Evolutionary conservation across 2,113 vertebrate species (phyloP).

Genomic region (Pica pica): DNA sequence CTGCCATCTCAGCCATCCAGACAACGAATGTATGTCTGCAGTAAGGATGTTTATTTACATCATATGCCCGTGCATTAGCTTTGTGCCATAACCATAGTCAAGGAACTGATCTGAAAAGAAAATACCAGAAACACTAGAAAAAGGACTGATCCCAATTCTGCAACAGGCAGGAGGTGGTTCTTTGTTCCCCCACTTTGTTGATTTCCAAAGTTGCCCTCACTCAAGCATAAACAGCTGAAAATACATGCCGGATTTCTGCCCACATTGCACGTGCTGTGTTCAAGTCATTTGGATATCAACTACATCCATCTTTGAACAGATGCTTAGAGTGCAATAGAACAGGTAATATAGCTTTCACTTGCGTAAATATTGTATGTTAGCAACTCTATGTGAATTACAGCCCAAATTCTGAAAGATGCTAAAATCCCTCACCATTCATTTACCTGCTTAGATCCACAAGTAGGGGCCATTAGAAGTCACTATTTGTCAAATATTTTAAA

Average conservation of each 20-base stretch:
- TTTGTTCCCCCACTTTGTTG: neutral
- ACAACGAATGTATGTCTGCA: neutral
- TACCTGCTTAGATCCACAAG: neutral
- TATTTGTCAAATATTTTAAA: neutral
- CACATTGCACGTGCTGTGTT: neutral
- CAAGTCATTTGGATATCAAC: neutral
- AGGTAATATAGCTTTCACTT: neutral
- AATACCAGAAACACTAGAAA: neutral
- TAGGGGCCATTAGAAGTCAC: neutral
- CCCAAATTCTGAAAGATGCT: neutral
- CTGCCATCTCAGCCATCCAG: neutral
- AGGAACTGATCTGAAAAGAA: neutral
- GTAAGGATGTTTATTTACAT: neutral
- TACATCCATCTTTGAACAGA: neutral
- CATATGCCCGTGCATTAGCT: neutral
- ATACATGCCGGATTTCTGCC: accelerated
- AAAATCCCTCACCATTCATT: neutral
- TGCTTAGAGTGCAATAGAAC: neutral
- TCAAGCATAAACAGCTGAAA: neutral
- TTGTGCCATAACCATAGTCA: neutral
- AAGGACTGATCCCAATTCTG: neutral
- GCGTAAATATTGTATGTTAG: neutral
- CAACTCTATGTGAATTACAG: neutral
- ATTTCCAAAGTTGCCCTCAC: neutral
- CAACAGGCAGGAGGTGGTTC: neutral